Percentiles rank a stretch among this genome's conserved stretches.
Conservation (phyloP, 64 coral and sea anemone genomes). For the Stichodactyla helianthus region DNA sequence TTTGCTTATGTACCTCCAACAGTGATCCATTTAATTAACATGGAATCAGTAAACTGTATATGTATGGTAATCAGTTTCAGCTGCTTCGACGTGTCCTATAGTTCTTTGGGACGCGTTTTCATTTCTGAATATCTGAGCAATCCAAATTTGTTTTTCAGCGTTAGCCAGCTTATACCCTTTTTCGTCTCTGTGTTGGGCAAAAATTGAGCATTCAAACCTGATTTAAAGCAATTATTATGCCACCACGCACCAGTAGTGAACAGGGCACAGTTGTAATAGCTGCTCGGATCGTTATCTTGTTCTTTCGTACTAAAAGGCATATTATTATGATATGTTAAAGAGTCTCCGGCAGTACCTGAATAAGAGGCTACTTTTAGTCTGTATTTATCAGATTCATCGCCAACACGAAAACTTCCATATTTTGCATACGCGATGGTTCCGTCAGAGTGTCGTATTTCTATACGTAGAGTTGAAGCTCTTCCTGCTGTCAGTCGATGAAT, state of each 20-base stretch:
- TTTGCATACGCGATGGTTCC: constrained; percentile 18
- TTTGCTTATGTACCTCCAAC: no score
- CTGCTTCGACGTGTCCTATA: no score
- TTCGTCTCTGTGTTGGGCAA: not conserved
- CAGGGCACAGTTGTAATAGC: not conserved
- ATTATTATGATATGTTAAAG: constrained; percentile 34
- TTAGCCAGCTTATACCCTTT: not conserved
- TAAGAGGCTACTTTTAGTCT: constrained; percentile 33
- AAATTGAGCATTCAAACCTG: constrained; percentile 40
- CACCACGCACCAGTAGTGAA: constrained; percentile 5
- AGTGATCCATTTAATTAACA: no score
- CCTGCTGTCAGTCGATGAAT: constrained; percentile 36
- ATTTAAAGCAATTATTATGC: constrained; percentile 15
- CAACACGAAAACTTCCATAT: constrained; percentile 42
- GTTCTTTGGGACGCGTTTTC: not conserved
- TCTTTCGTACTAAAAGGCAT: constrained; percentile 58
- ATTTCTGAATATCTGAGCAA: not conserved
- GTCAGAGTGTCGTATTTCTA: constrained; percentile 42
- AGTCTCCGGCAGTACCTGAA: constrained; percentile 51
- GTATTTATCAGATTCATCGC: constrained; percentile 30
- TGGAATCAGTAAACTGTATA: no score
- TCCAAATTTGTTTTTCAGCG: not conserved
- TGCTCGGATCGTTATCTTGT: constrained; percentile 33
- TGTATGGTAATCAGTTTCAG: no score
- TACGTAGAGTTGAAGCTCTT: not conserved